Conservation (phyloP, 2,888 invertebrate species). For the Andrena praecox region DNA sequence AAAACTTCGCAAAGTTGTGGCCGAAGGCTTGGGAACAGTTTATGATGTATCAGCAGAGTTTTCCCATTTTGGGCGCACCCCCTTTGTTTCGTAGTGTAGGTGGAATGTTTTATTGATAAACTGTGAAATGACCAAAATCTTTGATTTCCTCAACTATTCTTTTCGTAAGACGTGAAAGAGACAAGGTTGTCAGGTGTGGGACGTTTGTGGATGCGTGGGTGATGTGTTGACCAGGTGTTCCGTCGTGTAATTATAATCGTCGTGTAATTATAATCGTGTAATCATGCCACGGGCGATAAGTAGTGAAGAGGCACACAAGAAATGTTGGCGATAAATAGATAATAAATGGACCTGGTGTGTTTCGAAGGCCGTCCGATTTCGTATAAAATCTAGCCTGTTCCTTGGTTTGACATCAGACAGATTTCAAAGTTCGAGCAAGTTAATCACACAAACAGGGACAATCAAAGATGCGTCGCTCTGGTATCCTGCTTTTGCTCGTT, state of each 20-base stretch:
- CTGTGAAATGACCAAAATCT: too few relatives aligned
- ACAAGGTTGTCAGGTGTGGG: too few relatives aligned
- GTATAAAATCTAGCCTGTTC: not conserved
- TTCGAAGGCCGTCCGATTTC: not conserved
- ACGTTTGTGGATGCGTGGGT: too few relatives aligned
- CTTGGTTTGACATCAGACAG: not conserved
- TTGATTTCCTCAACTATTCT: too few relatives aligned
- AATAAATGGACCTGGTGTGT: not conserved
- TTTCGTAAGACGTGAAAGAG: too few relatives aligned
- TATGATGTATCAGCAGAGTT: too few relatives aligned
- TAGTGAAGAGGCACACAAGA: not conserved
- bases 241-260: not conserved
- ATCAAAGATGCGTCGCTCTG: slow-evolving; percentile 30
- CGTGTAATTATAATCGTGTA: not conserved
- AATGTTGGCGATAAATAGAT: not conserved
- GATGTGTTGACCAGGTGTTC: not conserved
- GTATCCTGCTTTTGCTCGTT: slow-evolving; percentile 20
- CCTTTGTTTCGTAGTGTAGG: too few relatives aligned
- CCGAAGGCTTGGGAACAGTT: too few relatives aligned
- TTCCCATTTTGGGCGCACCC: too few relatives aligned
- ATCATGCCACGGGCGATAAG: not conserved
- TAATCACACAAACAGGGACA: not conserved
- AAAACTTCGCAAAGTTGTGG: too few relatives aligned
- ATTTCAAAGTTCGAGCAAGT: not conserved
- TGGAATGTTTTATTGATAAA: too few relatives aligned